These are phyloP conservation scores for Tetragonula carbonaria DNA, from an alignment of 2,888 invertebrate species.

Conservation along the genomic window DNA sequence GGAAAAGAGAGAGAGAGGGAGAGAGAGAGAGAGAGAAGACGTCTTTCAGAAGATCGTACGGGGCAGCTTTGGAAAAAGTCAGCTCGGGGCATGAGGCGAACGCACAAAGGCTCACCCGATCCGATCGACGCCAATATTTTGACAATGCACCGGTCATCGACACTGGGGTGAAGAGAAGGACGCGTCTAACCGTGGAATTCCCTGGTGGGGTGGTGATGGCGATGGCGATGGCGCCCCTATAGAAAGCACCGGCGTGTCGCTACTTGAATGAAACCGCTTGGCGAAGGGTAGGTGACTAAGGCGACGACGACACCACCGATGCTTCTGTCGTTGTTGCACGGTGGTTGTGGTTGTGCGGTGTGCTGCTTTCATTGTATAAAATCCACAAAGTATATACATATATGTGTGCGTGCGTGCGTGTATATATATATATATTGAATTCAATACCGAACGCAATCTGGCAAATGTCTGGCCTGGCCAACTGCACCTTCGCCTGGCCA, in stretches of 20 bases:
- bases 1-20: background rate
- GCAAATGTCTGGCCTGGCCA: slow-evolving; percentile 72
- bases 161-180: slow-evolving; percentile 41
- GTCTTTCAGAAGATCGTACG: slow-evolving; percentile 61
- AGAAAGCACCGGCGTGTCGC: slow-evolving; percentile 59
- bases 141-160: slow-evolving; percentile 82
- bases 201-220: slow-evolving; percentile 52
- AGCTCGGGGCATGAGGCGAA: slow-evolving; percentile 74
- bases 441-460: slow-evolving; percentile 74
- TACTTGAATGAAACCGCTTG: slow-evolving; percentile 64
- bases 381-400: slow-evolving; percentile 76
- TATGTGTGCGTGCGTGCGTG: no score
- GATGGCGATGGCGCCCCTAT: slow-evolving; percentile 58
- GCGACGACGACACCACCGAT: slow-evolving; percentile 51
- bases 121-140: slow-evolving; percentile 83
- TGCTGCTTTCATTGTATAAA: slow-evolving; percentile 75
- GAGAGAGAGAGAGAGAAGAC: slow-evolving; percentile 10
- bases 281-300: slow-evolving; percentile 61
- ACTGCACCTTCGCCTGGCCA: slow-evolving; percentile 45
- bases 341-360: slow-evolving; percentile 28
- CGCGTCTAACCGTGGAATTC: slow-evolving; percentile 68
- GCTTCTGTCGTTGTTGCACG: slow-evolving; percentile 50
- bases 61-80: slow-evolving; percentile 73
- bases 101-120: slow-evolving; percentile 74
- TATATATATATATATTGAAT: slow-evolving; percentile 59